phyloP scores from a whole-genome alignment of 2,113 vertebrate genomes.

The Bubo blakistoni region DNA sequence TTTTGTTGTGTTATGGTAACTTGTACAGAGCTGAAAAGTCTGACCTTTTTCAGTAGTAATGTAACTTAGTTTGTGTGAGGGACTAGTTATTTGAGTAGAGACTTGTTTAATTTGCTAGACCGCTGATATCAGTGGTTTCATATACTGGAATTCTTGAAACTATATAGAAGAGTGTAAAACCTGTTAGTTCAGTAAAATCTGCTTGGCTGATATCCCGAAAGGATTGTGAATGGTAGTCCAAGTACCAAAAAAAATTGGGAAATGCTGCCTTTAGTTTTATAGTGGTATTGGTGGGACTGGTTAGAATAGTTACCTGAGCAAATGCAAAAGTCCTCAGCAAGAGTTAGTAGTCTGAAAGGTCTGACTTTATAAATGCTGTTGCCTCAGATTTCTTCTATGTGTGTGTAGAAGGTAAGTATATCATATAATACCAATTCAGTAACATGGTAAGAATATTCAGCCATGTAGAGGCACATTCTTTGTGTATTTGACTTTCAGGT shows the following conservation, averaged over 20 bases:
- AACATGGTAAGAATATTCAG: neutral
- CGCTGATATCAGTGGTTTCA: neutral
- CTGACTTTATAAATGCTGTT: neutral
- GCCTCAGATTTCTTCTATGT: neutral
- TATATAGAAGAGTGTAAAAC: neutral
- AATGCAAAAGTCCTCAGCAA: neutral
- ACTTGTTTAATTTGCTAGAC: neutral
- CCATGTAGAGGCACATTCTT: neutral
- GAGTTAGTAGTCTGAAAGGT: neutral
- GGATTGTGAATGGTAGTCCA: neutral
- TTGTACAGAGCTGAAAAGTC: neutral
- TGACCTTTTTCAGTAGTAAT: neutral
- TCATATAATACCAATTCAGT: neutral
- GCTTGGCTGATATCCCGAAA: neutral
- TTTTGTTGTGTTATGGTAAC: neutral
- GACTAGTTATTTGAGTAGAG: neutral
- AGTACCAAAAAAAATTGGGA: fast-evolving
- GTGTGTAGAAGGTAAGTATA: neutral
- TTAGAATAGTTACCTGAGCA: neutral
- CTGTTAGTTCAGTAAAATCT: neutral
- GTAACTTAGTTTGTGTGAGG: neutral
- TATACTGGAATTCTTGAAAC: neutral
- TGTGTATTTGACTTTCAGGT: neutral
- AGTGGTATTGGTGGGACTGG: neutral
- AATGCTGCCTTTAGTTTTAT: neutral